Percentiles rank a stretch among this genome's conserved stretches.
Conservation (phyloP, 2,113 vertebrate genomes). For the Mesocricetus auratus region DNA sequence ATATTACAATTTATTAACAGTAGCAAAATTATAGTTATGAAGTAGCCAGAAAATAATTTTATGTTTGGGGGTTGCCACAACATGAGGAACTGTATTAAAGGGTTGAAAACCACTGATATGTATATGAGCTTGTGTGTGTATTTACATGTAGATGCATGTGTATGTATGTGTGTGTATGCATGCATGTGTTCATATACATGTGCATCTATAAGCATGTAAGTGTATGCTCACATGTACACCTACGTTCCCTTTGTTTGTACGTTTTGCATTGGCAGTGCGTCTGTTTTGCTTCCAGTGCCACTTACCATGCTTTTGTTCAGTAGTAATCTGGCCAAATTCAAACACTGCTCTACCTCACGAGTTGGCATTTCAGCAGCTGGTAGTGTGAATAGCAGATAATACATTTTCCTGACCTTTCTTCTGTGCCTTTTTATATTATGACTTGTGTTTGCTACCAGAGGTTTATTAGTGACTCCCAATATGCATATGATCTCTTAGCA, state of each 20-base stretch:
- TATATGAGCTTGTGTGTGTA: background rate
- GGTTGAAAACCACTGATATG: background rate
- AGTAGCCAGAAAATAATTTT: background rate
- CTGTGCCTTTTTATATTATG: background rate
- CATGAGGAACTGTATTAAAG: background rate
- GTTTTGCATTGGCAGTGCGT: background rate
- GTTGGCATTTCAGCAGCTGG: slow-evolving; percentile 4
- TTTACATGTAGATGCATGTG: background rate
- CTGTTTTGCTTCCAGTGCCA: slow-evolving; percentile 46
- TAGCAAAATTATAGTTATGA: background rate
- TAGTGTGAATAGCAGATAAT: background rate
- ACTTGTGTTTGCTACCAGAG: background rate
- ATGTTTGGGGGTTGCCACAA: background rate
- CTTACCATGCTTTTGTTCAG: slow-evolving; percentile 46
- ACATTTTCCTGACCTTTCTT: slow-evolving; percentile 23
- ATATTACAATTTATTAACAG: background rate
- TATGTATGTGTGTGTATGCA: background rate
- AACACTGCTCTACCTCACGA: slow-evolving; percentile 15
- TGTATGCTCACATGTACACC: too few species aligned
- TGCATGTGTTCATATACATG: background rate
- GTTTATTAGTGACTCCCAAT: slow-evolving; percentile 53
- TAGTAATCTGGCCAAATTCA: slow-evolving; percentile 45
- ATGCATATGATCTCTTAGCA: slow-evolving; percentile 41
- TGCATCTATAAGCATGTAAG: background rate
- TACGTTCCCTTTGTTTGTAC: background rate